Evolutionary conservation across 2,888 invertebrate species (phyloP).

Genomic region (Hermaeophaga mercurialis): DNA sequence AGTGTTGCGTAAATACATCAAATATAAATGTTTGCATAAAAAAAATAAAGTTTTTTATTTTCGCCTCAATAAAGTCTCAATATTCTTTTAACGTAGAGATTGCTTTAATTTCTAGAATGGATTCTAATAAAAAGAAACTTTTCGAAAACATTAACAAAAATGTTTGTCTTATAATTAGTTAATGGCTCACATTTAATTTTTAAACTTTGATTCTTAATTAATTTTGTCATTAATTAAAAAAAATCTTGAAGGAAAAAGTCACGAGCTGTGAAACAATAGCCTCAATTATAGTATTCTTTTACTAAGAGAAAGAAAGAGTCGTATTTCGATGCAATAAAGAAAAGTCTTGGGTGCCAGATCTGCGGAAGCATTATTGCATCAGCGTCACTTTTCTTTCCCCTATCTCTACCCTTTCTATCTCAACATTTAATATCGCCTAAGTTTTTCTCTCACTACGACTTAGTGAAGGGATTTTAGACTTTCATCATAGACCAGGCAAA

Average conservation of each 20-base stretch:
- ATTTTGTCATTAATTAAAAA: no score
- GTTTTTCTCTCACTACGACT: conserved; percentile 29
- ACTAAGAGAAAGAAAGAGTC: conserved; percentile 24
- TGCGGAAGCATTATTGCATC: conserved; percentile 31
- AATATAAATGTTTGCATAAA: no score
- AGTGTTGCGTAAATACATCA: no score
- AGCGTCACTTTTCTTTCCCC: conserved; percentile 47
- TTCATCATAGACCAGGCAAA: conserved; percentile 13
- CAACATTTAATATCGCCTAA: conserved; percentile 45
- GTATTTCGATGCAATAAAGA: conserved; percentile 36
- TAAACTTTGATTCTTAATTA: no score
- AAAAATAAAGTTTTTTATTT: no score
- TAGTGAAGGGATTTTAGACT: conserved; percentile 27
- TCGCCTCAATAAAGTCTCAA: no score
- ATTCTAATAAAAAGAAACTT: no score
- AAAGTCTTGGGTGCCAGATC: conserved; percentile 31
- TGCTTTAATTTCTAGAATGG: no score
- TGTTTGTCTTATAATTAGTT: no score
- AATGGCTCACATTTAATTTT: no score
- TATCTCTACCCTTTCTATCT: conserved; percentile 49
- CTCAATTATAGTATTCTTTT: conserved; percentile 16
- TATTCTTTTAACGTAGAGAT: no score
- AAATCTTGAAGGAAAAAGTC: conserved; percentile 1
- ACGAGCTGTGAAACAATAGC: conserved; percentile 6
- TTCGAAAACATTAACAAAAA: no score